These are phyloP conservation scores for Podarcis raffonei DNA, from an alignment of 2,113 vertebrate genomes.

Conservation along the genomic window DNA sequence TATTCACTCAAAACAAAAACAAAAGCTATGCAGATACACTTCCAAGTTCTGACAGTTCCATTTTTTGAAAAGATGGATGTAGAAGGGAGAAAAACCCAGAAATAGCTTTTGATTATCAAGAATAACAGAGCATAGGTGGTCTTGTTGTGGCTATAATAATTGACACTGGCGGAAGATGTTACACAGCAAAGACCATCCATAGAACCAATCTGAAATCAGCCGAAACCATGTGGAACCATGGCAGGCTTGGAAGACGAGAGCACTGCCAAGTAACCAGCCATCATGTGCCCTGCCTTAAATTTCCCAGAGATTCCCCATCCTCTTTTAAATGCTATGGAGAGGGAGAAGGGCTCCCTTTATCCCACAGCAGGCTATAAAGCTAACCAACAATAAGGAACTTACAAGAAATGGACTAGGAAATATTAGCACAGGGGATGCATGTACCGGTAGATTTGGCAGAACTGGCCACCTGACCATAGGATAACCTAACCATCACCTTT, in stretches of 20 bases:
- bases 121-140: slow-evolving; percentile 15
- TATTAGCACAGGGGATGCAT: neutral
- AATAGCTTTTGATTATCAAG: slow-evolving; percentile 29
- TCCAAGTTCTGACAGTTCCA: slow-evolving; percentile 16
- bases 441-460: neutral
- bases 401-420: neutral
- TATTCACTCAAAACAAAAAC: slow-evolving; percentile 36
- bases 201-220: neutral
- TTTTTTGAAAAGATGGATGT: neutral
- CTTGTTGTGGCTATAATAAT: slow-evolving; percentile 7
- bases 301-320: too few species aligned
- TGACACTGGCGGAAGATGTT: neutral
- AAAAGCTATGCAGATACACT: slow-evolving; percentile 20
- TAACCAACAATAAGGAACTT: neutral
- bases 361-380: neutral
- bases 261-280: neutral
- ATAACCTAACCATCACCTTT: neutral
- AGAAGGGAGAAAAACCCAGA: neutral
- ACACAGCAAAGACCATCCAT: neutral
- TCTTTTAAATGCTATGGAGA: neutral
- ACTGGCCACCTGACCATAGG: neutral
- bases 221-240: neutral
- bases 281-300: neutral
- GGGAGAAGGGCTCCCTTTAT: neutral
- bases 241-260: neutral